phyloP scores from a whole-genome alignment of 2,113 vertebrate genomes.

The Chaetops frenatus region DNA sequence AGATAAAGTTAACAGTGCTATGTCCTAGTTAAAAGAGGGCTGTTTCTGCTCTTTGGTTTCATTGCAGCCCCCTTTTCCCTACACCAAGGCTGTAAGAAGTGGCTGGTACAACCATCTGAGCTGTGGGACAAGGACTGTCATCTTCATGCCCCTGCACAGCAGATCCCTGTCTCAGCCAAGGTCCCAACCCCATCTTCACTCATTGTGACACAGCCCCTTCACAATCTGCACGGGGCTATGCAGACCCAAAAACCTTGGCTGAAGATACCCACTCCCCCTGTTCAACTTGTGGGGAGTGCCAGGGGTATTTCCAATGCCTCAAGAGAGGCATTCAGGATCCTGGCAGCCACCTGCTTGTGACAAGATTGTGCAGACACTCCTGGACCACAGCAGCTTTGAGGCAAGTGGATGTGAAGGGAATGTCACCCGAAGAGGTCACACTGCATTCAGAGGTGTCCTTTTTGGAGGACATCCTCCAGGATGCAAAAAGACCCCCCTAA shows the following conservation, averaged over 20 bases:
- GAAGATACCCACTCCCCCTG: background rate
- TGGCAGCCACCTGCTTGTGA: background rate
- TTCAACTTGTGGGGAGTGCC: background rate
- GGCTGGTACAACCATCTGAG: background rate
- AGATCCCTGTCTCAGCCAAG: background rate
- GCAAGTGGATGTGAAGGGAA: background rate
- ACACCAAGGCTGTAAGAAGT: background rate
- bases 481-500: background rate
- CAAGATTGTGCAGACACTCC: background rate
- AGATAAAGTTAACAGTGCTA: background rate
- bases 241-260: background rate
- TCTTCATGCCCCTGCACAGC: background rate
- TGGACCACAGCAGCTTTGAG: background rate
- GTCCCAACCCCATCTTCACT: background rate
- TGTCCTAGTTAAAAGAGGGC: background rate
- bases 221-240: background rate
- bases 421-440: background rate
- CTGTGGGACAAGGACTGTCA: background rate
- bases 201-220: background rate
- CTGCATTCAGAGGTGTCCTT: background rate
- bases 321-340: background rate
- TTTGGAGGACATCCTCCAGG: background rate
- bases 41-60: background rate
- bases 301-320: background rate
- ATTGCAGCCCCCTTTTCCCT: background rate